A percentile compares a stretch with the other conserved stretches of the same genome.
phyloP scores from a whole-genome alignment of 1,140 invertebrate genomes.

The Chrysopa pallens region DNA sequence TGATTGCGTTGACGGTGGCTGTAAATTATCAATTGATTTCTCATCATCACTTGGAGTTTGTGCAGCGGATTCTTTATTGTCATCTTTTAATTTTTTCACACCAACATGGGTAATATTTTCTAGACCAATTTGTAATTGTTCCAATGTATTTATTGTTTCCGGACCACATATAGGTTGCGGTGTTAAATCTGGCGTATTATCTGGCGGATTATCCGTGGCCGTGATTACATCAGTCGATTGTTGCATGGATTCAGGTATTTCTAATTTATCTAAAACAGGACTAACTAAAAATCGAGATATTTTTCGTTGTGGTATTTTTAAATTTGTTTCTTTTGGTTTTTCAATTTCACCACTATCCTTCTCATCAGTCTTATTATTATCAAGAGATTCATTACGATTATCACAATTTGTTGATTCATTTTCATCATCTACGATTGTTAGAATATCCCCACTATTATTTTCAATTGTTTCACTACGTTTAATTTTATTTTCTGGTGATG shows the following conservation, averaged over 20 bases:
- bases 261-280: conserved; percentile 37
- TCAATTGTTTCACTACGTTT: neutral
- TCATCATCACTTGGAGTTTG: neutral
- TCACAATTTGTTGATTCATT: neutral
- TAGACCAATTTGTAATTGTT: conserved; percentile 32
- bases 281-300: conserved; percentile 65
- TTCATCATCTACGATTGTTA: neutral
- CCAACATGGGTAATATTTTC: conserved; percentile 30
- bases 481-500: conserved; percentile 1
- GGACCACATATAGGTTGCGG: conserved; percentile 16
- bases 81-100: conserved; percentile 7
- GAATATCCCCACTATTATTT: neutral
- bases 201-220: neutral
- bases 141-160: conserved; percentile 27
- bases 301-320: conserved; percentile 35
- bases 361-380: no score
- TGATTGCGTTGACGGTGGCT: neutral
- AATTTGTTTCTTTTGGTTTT: conserved; percentile 15
- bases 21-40: neutral
- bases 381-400: neutral
- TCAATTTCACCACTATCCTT: conserved; percentile 5
- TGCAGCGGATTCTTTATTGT: neutral
- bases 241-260: conserved; percentile 18
- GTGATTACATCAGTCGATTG: neutral
- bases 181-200: neutral